A percentile compares a stretch with the other conserved stretches of the same genome.
phyloP scores from a whole-genome alignment of 1,140 invertebrate species.

The Thaumatotibia leucotreta region DNA sequence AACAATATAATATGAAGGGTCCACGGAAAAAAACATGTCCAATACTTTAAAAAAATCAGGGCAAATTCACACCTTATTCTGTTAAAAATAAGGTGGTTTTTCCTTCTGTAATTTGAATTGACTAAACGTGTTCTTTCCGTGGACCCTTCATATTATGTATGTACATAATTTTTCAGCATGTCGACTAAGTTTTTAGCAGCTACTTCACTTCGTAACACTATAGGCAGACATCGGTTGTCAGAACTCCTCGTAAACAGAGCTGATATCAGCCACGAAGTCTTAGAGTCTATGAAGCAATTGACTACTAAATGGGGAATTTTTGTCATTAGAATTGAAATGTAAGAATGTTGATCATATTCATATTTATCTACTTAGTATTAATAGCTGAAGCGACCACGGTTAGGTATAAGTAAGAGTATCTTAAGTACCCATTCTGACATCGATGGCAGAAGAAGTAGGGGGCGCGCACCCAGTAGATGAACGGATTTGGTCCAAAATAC shows the following conservation, averaged over 20 bases:
- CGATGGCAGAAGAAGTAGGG: no score
- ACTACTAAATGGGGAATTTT: conserved; percentile 43
- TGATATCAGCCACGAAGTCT: conserved; percentile 82
- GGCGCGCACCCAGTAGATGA: no score
- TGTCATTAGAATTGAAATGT: conserved; percentile 50
- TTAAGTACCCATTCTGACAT: no score
- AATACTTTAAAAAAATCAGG: no score
- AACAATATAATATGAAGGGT: no score
- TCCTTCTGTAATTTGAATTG: not conserved
- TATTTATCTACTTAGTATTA: conserved; percentile 11
- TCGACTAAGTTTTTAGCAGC: conserved; percentile 88
- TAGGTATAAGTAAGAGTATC: no score
- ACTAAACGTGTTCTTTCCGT: not conserved
- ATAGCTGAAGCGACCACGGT: no score
- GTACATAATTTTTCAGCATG: conserved; percentile 28
- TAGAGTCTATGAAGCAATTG: conserved; percentile 35
- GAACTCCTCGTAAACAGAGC: conserved; percentile 93
- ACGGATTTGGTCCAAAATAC: no score
- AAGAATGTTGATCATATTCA: conserved; percentile 18
- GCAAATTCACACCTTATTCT: no score
- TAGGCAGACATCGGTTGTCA: conserved; percentile 92
- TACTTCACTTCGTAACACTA: conserved; percentile 91
- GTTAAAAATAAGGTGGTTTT: no score
- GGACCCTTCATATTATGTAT: no score
- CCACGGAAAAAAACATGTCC: no score